Conservation (phyloP, 2,113 vertebrate species). For the Platycercus adscitus region DNA sequence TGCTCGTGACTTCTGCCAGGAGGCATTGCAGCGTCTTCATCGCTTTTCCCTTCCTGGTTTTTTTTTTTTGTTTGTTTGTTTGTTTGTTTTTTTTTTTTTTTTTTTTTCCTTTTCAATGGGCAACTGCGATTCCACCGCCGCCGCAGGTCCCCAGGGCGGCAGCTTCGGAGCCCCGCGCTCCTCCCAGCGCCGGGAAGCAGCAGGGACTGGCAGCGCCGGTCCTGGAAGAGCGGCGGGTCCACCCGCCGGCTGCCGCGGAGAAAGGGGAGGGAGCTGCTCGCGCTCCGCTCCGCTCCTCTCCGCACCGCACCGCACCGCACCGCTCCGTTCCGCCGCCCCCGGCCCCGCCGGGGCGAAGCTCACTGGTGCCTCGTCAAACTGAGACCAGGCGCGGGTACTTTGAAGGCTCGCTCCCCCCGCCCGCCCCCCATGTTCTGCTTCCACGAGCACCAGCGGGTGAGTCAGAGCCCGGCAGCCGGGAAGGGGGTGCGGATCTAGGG, state of each 20-base stretch:
- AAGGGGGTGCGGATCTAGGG: slow-evolving; percentile 19
- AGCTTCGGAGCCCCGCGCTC: slow-evolving; percentile 35
- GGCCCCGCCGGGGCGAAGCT: slow-evolving; percentile 21
- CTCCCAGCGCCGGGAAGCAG: slow-evolving; percentile 71
- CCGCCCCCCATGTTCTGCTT: not conserved
- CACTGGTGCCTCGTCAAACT: not conserved
- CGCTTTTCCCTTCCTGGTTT: accelerated
- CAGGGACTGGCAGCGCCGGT: slow-evolving; percentile 69
- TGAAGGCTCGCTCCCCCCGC: not conserved
- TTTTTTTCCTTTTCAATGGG: not conserved
- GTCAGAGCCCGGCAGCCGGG: not conserved
- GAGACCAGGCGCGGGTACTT: not conserved
- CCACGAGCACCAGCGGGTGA: not conserved
- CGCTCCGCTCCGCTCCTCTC: not conserved
- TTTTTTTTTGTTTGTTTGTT: too few species aligned
- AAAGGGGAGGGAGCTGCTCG: not conserved
- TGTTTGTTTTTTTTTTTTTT: too few species aligned
- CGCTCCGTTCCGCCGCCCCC: not conserved
- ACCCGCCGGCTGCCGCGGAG: not conserved
- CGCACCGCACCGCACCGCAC: too few species aligned
- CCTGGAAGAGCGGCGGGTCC: slow-evolving; percentile 66
- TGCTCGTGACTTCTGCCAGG: not conserved
- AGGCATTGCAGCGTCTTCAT: slow-evolving; percentile 14
- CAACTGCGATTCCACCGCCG: slow-evolving; percentile 62
- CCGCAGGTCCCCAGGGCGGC: slow-evolving; percentile 79